Evolutionary conservation across 2,113 vertebrate genomes (phyloP), one percentile per base, ranked within the genome.

Genomic region (Orthonyx spaldingii): DNA sequence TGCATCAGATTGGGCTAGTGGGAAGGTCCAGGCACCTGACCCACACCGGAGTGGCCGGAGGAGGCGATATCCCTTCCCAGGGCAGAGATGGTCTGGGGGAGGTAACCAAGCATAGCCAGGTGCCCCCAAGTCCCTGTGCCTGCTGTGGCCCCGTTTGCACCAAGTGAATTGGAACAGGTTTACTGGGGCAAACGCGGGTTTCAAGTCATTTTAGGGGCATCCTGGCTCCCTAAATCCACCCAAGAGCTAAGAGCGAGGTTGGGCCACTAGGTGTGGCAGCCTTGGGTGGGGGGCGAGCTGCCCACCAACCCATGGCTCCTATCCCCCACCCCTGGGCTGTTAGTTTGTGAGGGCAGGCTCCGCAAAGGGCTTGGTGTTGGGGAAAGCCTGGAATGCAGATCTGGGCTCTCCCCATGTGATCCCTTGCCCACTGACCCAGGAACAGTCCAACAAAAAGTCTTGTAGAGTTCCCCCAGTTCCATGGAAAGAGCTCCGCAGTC

Each of bases 1-100:
- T 96, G 95, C 83, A 97, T 95, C 95, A 94, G 94, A 97, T 95
- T 84, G 92, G 63, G 64, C 28, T 50, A 15, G 66, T 27, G 59
- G 75, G 46, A 52, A 87, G 78, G 16, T 49, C 52, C 35, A 33
- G 79, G 61, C 65, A 61, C 42, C 47, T 57, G 71, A 82, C 9
- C 26, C 2, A 1, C 24, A 23, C 6, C 37, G 49, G 33, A 57
- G 71, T 28, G 46, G 26, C 17, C 56, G 44, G 20, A 47, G 49
- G 39, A 84, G 55, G 47, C 0, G 2, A 70, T 46, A 4, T 7
- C 42, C 74, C 23, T 23, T 44, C 18, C 22, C 59, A 21, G 47
- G 47, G 8, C 19, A 77, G 41, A 2, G 16, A 9, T 19, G 23
- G 30, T 55, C 26, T 1, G 2, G 26, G 16, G 46, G 37, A 69